These are phyloP conservation scores for Onychomys arenicola DNA, from an alignment of 2,797 vertebrate species.

Conservation along the genomic window DNA sequence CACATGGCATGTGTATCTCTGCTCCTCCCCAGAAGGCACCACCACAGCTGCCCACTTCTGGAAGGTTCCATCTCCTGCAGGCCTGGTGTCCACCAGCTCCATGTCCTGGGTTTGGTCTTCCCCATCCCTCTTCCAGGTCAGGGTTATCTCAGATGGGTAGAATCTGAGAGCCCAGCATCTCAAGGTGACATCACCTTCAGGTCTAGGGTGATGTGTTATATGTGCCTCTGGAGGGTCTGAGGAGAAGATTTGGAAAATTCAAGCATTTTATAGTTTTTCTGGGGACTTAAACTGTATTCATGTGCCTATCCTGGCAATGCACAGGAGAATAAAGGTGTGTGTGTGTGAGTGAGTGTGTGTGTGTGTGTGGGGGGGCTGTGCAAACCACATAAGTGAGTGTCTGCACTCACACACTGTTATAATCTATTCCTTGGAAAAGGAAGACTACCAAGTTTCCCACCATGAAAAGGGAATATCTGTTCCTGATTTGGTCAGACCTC, in stretches of 20 bases:
- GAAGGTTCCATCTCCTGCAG: not conserved
- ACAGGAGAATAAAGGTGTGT: not conserved
- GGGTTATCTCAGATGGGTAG: not conserved
- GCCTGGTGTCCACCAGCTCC: not conserved
- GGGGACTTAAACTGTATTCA: accelerated
- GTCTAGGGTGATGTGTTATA: accelerated
- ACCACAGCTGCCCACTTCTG: conserved; percentile 53
- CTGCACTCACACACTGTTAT: not conserved
- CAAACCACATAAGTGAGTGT: not conserved
- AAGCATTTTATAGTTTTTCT: not conserved
- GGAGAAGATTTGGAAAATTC: accelerated
- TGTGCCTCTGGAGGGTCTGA: not conserved
- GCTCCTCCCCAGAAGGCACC: not conserved
- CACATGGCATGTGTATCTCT: not conserved
- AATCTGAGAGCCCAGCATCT: conserved; percentile 31
- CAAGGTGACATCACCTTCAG: not conserved
- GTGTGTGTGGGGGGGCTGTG: no score
- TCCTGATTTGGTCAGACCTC: not conserved
- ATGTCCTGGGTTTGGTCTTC: not conserved
- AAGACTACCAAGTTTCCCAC: not conserved
- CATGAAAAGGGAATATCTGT: not conserved
- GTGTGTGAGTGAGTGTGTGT: accelerated
- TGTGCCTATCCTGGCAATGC: not conserved
- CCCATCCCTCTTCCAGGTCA: not conserved
- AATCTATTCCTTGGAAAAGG: not conserved